Base-by-base conservation (phyloP, 2,113 vertebrate genomes). In the Brachyhypopomus gauderio region DNA sequence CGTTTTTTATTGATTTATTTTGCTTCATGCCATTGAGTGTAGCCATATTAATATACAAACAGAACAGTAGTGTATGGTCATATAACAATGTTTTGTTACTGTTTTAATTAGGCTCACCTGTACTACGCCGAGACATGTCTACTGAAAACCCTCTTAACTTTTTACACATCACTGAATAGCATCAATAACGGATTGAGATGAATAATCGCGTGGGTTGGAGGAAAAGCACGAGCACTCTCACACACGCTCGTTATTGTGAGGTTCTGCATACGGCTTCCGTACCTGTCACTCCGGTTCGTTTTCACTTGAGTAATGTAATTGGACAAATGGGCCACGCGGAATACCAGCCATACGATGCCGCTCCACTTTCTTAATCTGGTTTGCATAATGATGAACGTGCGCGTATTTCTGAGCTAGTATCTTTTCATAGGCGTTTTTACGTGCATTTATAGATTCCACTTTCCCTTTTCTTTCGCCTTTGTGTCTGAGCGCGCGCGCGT, bases 61-160 rank as follows among this genome's bases (percentile, higher is more conserved):
- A 17, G 66, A 82, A 79, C 11, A 22, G 73, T 75, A n/a, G 56
- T 36, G 79, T 63, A 78, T 27, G 64, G 20, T 22, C 19, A 64
- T 77, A 78, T 20, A 82, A 84, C 78, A 85, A 48, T 88, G 73
- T 88, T 85, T 87, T 55, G 85, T 82, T 72, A 74, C 30, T 14
- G 12, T 14, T 81, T 85, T 69, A 69, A 87, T 89, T 90, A 83
- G 81, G 74, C 83, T 85, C 70, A 84, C 81, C 63, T 77, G 83
- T 36, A 63, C 66, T 20, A 22, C 20, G 22, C 56, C 2, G 12
- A 70, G 71, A 41, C 60, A 16, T 1, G 34, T 17, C 34, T 38
- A 63, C 80, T 77, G 62, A 58, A 81, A 75, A 52, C 56, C 34
- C 80, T 77, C 83, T 67, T 52, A 58, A 38, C 25, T 55, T 75